A percentile compares a stretch with the other conserved stretches of the same genome.
Conservation (phyloP, 1,140 invertebrate genomes). For the Holotrichia oblita region DNA sequence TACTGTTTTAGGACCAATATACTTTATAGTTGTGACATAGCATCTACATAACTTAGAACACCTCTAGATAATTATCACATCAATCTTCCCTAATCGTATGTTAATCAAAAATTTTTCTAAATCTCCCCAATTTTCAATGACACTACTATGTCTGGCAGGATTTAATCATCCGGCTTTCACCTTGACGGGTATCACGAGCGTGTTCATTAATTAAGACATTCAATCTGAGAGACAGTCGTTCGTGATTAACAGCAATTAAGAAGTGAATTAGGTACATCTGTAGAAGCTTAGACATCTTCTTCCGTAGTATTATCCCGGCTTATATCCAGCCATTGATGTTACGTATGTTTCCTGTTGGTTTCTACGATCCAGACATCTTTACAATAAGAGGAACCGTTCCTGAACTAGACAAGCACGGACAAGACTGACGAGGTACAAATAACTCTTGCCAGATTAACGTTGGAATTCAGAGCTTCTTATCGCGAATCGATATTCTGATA, state of each 20-base stretch:
- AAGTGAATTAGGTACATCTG: slow-evolving; percentile 5
- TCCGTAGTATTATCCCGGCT: not conserved
- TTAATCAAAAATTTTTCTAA: too few relatives aligned
- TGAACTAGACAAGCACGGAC: not conserved
- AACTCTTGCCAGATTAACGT: not conserved
- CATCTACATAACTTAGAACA: too few relatives aligned
- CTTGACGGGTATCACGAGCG: not conserved
- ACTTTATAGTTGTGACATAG: too few relatives aligned
- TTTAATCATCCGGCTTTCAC: not conserved
- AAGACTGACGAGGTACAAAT: not conserved
- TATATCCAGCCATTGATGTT: not conserved
- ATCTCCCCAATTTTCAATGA: too few relatives aligned
- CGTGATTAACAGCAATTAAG: slow-evolving; percentile 12
- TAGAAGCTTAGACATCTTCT: not conserved
- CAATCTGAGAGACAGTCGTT: not conserved
- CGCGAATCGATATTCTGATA: not conserved
- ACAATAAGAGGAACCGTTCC: not conserved
- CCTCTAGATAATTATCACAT: too few relatives aligned
- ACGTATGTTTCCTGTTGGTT: not conserved
- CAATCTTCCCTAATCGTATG: too few relatives aligned
- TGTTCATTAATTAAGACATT: not conserved
- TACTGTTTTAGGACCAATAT: too few relatives aligned
- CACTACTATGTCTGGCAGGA: not conserved
- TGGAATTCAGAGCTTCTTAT: slow-evolving; percentile 6
- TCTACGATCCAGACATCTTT: not conserved